Base-by-base conservation (phyloP, 2,113 vertebrate genomes). In the Benitochromis conjunctus region DNA sequence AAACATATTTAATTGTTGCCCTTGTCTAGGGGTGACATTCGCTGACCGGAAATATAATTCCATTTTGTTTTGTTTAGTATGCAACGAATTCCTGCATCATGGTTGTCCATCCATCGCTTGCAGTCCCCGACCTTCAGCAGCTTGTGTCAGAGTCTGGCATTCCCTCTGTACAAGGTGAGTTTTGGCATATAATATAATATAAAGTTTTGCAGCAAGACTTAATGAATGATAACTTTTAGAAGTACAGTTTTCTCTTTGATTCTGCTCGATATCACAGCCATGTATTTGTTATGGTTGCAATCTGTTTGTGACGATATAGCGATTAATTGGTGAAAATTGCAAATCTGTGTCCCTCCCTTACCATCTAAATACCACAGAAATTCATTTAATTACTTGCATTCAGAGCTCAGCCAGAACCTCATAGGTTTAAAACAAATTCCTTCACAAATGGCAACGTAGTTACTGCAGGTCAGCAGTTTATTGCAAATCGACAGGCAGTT, bases 141-240 rank as follows among this genome's bases (percentile, higher is more conserved):
- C 14, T 26, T 97, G 54, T 93, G 94, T 91, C 85, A 94, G 14
- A 95, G 84, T 38, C 79, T 96, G 18, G 41, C 9, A 3, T 96
- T 96, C 62, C 95, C 96, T 7, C 58, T 96, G 7, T 97, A 96
- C 90, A 96, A 89, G 94, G 97, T 96, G 29, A 95, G 91, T 69
- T 31, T 11, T 19, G 21, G 13, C 9, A 11, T 12, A 16, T 21
- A 56, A 26, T 48, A 3, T 43, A 31, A 3, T 43, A 31, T 51
- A 36, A 3, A 43, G 34, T 38, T 0, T 48, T 79, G 6, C 62
- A 24, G 54, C 21, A 51, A 77, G 18, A 53, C 16, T 48, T 48
- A 48, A 16, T 48, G 46, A 48, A 48, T 48, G 46, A 9, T 41
- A 9, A 11, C 3, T 4, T 11, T 41, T 41, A 51, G 48, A 51